Base-by-base conservation (phyloP, 2,888 invertebrate species). In the Agriopis leucophaearia region DNA sequence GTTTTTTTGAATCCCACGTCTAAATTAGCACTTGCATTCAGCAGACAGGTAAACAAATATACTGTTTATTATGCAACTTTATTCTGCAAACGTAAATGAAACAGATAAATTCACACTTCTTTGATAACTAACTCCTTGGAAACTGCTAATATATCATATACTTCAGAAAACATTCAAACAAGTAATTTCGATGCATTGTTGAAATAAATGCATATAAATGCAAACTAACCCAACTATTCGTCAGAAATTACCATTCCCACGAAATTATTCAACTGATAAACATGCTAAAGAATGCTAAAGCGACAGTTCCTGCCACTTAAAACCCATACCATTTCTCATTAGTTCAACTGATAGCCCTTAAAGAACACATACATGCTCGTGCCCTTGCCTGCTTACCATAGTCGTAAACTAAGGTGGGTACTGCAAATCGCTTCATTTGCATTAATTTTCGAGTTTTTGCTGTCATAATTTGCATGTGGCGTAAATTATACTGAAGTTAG, bases 381-480 rank as follows among this genome's bases (percentile, higher is more conserved):
- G 40, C 15, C 38, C 50, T 62, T 38, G 18, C 42, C 51, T 59
- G 45, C 35, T 73, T 67, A 61, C 36, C 69, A 71, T 67, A 64
- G 47, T 59, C 69, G 66, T 73, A 68, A 69, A 73, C 64, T 70
- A 52, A 73, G 70, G 27, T 27, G 27, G 27, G 69, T 70, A 72
- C 69, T 77, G 74, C 61, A 63, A 79, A 80, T 78, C 10, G 72
- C 70, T 57, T 74, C 66, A 74, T 81, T 81, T 76, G 74, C 78
- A 78, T 81, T 73, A 66, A 76, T 79, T 76, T 58, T 72, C 64
- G 45, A 64, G 61, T 70, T 72, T 71, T 72, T 72, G 72, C 70
- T 66, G 72, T 73, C 75, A 77, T 75, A 75, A 78, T 78, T 81
- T 78, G 70, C 75, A 72, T 80, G 66, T 74, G 66, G 64, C 64